Evolutionary conservation across 2,113 vertebrate species (phyloP).

Genomic region (Rhegmatorhina hoffmannsi): DNA sequence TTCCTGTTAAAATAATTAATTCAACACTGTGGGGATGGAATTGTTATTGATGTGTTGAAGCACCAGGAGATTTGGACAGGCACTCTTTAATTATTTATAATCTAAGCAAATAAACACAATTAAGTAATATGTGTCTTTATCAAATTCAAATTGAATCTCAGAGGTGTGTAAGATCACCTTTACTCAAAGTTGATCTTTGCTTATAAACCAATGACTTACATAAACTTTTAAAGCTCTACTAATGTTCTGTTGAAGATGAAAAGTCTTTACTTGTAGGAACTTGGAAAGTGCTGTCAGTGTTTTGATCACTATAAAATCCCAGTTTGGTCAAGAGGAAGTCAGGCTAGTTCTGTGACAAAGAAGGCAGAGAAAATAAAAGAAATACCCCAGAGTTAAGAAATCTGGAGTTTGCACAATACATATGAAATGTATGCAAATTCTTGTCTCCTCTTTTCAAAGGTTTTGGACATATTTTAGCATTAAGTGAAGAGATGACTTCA

Average conservation of each 20-base stretch:
- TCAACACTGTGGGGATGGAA: neutral
- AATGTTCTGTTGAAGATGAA: neutral
- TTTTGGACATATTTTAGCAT: neutral
- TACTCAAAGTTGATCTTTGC: neutral
- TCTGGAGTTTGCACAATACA: neutral
- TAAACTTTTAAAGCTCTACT: neutral
- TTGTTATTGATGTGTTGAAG: neutral
- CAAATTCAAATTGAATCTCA: slow-evolving; percentile 25
- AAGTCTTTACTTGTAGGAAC: neutral
- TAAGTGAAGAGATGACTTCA: neutral
- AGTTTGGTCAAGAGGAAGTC: neutral
- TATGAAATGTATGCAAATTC: neutral
- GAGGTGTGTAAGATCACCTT: neutral
- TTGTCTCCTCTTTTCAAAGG: neutral
- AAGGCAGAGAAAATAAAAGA: neutral
- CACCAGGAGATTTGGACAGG: slow-evolving; percentile 20
- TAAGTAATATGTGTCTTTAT: neutral
- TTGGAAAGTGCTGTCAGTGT: neutral
- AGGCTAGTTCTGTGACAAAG: neutral
- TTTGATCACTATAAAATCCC: neutral
- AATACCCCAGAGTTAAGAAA: neutral
- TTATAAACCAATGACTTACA: neutral
- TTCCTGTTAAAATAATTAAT: slow-evolving; percentile 37
- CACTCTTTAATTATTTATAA: slow-evolving; percentile 32
- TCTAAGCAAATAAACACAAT: slow-evolving; percentile 46